phyloP scores from a whole-genome alignment of 2,797 vertebrate genomes.

The Poecilia wingei region DNA sequence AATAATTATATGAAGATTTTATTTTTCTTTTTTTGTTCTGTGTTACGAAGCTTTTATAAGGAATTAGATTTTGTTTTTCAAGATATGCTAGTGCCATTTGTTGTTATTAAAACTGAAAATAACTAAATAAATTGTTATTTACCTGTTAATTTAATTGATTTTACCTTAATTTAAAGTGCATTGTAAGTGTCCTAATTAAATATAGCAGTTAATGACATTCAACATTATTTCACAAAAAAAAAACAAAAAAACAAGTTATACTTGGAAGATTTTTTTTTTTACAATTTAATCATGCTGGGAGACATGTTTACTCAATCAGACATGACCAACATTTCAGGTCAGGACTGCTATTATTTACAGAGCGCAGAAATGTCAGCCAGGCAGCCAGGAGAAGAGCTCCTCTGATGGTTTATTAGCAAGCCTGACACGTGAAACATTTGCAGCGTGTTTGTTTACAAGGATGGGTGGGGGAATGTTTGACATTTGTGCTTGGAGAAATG shows the following conservation, averaged over 20 bases:
- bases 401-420: conserved; percentile 50
- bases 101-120: neutral
- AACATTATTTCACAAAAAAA: no score
- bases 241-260: no score
- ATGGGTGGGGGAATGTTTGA: conserved; percentile 58
- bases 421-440: conserved; percentile 44
- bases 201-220: no score
- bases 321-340: conserved; percentile 19
- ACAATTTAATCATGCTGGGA: conserved; percentile 14
- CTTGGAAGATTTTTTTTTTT: neutral
- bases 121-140: neutral
- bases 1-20: neutral
- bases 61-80: neutral
- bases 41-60: neutral
- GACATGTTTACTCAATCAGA: conserved; percentile 25
- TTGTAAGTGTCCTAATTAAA: neutral
- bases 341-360: conserved; percentile 33
- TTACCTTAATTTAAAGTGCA: neutral
- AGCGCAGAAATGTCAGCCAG: conserved; percentile 40
- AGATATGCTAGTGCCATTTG: neutral
- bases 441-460: conserved; percentile 62
- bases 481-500: conserved; percentile 60
- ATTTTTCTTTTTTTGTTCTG: neutral
- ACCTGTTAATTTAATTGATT: neutral
- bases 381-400: conserved; percentile 18